Conservation (phyloP, 1,140 invertebrate genomes). For the Zaprionus vittiger region DNA sequence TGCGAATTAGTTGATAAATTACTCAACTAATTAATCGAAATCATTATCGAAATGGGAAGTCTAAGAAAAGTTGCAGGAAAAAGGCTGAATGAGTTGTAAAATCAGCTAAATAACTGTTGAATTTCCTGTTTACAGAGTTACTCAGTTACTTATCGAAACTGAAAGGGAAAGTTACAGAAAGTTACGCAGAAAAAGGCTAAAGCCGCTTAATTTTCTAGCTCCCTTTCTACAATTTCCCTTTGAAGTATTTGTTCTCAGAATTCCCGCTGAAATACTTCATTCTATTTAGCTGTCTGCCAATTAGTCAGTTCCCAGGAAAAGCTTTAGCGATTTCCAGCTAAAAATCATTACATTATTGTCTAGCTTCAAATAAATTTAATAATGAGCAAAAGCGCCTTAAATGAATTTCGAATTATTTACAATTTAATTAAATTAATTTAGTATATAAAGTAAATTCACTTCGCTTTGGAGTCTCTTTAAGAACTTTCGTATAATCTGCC, state of each 20-base stretch:
- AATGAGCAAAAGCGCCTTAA: not conserved
- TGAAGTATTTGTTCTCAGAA: not conserved
- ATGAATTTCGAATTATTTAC: not conserved
- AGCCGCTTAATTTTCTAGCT: not conserved
- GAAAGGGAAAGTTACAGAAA: too few species aligned
- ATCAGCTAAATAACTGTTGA: not conserved
- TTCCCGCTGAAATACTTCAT: not conserved
- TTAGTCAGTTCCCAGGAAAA: not conserved
- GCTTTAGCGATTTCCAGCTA: not conserved
- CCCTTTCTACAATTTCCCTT: not conserved
- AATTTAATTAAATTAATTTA: not conserved
- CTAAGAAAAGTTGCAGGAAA: not conserved
- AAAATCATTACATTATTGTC: not conserved
- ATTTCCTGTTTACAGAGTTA: not conserved
- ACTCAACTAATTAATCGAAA: not conserved
- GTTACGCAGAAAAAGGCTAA: not conserved
- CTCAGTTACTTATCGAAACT: too few species aligned
- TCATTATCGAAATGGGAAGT: not conserved
- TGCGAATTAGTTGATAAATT: slow-evolving; percentile 2
- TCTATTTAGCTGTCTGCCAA: not conserved
- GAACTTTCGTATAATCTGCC: not conserved
- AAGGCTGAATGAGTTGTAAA: not conserved
- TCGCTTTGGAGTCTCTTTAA: not conserved
- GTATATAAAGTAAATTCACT: not conserved
- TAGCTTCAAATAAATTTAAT: not conserved